Conservation (phyloP, 2,797 vertebrate species). For the Lithobates sylvaticus region DNA sequence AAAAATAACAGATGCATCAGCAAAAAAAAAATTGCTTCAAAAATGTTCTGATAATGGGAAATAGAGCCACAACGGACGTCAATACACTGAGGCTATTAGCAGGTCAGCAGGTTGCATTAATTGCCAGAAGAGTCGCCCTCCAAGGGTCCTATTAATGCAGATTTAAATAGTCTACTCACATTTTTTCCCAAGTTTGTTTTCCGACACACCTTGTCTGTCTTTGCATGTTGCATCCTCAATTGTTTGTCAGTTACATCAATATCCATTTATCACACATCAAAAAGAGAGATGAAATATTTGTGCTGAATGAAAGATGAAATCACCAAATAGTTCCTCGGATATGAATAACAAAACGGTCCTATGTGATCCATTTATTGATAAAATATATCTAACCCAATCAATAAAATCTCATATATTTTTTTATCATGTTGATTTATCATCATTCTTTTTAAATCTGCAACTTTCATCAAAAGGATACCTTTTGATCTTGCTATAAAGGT, state of each 20-base stretch:
- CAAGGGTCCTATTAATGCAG: conserved; percentile 62
- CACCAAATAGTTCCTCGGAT: too few species aligned
- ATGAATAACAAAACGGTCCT: too few species aligned
- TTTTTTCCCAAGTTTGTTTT: conserved; percentile 52
- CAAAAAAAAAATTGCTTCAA: conserved; percentile 58
- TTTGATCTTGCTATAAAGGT: too few species aligned
- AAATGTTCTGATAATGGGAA: conserved; percentile 61
- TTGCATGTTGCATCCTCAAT: conserved; percentile 56
- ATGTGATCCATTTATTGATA: too few species aligned
- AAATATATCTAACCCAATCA: too few species aligned
- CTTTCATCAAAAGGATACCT: too few species aligned
- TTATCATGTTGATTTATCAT: too few species aligned
- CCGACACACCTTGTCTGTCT: conserved; percentile 49
- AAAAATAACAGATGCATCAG: conserved; percentile 63
- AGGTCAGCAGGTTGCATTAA: conserved; percentile 62
- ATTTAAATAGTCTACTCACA: conserved; percentile 58
- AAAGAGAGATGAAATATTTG: too few species aligned
- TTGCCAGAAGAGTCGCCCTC: conserved; percentile 59
- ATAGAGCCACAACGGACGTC: conserved; percentile 58
- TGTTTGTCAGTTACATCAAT: background rate
- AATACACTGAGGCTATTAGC: conserved; percentile 60
- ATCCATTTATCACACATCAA: background rate
- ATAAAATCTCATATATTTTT: too few species aligned
- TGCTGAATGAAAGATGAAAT: too few species aligned
- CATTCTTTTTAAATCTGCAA: too few species aligned